Evolutionary conservation across 2,797 vertebrate species (phyloP), one percentile per base, ranked within the genome.

Genomic region (Uromys caudimaculatus): DNA sequence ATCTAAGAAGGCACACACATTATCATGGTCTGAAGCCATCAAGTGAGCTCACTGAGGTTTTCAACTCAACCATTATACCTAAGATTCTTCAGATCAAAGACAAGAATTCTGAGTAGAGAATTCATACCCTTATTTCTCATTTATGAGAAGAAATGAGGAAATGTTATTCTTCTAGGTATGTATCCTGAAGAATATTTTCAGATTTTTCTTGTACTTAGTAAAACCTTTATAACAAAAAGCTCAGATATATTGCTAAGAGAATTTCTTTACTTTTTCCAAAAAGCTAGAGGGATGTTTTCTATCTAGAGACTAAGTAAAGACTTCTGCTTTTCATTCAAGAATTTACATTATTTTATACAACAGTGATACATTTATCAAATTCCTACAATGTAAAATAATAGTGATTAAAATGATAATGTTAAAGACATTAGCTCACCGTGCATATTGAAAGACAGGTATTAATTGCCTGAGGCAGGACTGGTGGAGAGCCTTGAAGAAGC

Each of bases 151-250:
- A 91, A 85, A 19, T 52, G 13, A 94, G 41, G 10, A 84, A 10
- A 47, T 17, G 50, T 12, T 41, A n/a, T 54, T 54, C 38, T 87
- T 85, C 32, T 32, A 90, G 60, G 77, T 52, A 93, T 8, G n/a
- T 93, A n/a, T 58, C 29, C 27, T 87, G 16, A 94, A 85, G n/a
- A 96, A 4, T 91, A 85, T 92, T 95, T 91, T 89, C 13, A 83
- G 21, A 84, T 78, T 86, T 92, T 50, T 86, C 27, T 95, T 38
- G 77, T 93, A 76, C 16, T 21, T 86, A 35, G 10, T 69, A 76
- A 96, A 77, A 6, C 89, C 19, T 93, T 73, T 69, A 81, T 90
- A 95, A 81, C 16, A 77, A 47, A 91, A 91, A 60, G 29, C 21
- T 87, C n/a, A 95, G 27, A 60, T 87, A 58, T 69, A 85, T 32